Percentiles rank a stretch among this genome's conserved stretches.
Evolutionary conservation across 2,888 invertebrate genomes (phyloP).

Genomic region (Synanthedon andrenaeformis): DNA sequence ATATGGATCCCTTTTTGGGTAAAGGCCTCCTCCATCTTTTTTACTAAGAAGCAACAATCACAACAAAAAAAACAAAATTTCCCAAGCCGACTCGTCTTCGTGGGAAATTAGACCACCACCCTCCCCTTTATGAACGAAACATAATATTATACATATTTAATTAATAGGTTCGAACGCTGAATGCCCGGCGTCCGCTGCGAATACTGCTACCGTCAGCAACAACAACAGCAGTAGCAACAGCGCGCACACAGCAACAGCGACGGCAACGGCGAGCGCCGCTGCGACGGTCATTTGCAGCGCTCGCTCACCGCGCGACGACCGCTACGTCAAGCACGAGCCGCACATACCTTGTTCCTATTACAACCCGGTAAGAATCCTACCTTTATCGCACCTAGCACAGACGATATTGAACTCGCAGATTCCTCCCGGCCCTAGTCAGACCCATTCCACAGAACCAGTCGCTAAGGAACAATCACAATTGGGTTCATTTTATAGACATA

Average conservation of each 20-base stretch:
- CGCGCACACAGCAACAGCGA: slow-evolving; percentile 4
- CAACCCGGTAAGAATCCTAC: slow-evolving; percentile 6
- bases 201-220: slow-evolving; percentile 1
- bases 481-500: too few relatives aligned
- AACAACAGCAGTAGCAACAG: slow-evolving; percentile 5
- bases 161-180: neutral
- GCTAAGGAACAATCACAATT: too few relatives aligned
- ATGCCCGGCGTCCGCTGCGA: slow-evolving; percentile 9
- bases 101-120: too few relatives aligned
- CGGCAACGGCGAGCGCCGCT: slow-evolving; percentile 7
- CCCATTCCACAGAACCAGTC: too few relatives aligned
- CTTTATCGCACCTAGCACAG: slow-evolving; percentile 17
- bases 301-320: slow-evolving; percentile 52
- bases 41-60: too few relatives aligned
- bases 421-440: neutral
- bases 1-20: too few relatives aligned
- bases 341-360: slow-evolving; percentile 24
- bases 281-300: slow-evolving; percentile 52
- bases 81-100: too few relatives aligned
- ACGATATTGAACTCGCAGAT: neutral
- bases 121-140: too few relatives aligned
- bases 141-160: too few relatives aligned
- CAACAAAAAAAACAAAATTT: too few relatives aligned
- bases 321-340: slow-evolving; percentile 61
- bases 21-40: too few relatives aligned